phyloP scores from a whole-genome alignment of 2,797 vertebrate genomes.

The Nyctalus aviator region DNA sequence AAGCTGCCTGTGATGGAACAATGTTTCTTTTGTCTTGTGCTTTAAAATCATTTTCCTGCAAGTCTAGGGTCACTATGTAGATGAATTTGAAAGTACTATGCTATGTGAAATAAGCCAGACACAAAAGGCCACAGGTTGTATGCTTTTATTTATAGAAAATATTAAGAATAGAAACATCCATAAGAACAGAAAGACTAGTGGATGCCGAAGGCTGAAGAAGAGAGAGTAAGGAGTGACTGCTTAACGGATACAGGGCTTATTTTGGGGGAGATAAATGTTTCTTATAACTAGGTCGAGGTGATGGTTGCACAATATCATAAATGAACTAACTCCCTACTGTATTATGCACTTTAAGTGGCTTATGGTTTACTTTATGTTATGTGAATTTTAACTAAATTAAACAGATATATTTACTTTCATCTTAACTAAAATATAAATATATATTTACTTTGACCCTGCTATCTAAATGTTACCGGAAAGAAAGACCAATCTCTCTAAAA shows the following conservation, averaged over 20 bases:
- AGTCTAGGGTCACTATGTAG: not conserved
- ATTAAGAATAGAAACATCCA: not conserved
- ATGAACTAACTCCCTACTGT: not conserved
- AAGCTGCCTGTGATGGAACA: not conserved
- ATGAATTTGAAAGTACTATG: not conserved
- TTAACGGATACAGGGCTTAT: not conserved
- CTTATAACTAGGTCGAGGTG: not conserved
- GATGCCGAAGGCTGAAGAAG: not conserved
- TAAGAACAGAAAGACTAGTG: not conserved
- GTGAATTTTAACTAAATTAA: not conserved
- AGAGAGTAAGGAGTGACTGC: not conserved
- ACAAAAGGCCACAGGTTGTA: not conserved
- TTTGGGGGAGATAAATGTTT: not conserved
- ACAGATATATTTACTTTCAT: not conserved
- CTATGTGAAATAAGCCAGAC: not conserved
- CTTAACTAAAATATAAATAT: not conserved
- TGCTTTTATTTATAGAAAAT: constrained; percentile 9
- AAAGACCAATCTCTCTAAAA: constrained; percentile 57
- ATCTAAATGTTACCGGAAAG: constrained; percentile 69
- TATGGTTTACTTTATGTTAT: constrained; percentile 35
- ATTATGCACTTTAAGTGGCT: not conserved
- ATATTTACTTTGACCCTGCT: not conserved
- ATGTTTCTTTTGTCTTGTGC: not conserved
- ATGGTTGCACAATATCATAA: not conserved
- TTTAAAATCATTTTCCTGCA: not conserved